Base-by-base conservation (phyloP, 2,113 vertebrate genomes). In the Tricholaema leucomelas region DNA sequence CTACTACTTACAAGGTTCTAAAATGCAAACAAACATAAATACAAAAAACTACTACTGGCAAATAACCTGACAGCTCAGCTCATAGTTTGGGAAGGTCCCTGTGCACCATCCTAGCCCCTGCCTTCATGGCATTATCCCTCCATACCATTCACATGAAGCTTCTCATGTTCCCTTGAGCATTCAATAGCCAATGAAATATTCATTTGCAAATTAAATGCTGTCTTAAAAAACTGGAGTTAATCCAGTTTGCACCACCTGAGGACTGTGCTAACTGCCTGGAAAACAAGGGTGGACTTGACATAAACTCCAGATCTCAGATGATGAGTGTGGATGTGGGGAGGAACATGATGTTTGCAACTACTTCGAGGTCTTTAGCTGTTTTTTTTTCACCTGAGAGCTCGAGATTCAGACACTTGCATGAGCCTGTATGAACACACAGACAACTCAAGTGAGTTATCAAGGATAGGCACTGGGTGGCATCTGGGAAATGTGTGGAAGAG, bases 191-290 rank as follows among this genome's bases (percentile, higher is more conserved):
- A 50, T 66, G 82, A 89, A 93, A 89, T 66, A 94, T 85, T 87
- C 14, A 73, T 74, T 77, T 93, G 64, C 15, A 89, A 91, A 90
- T 87, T 87, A 87, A 93, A 93, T 82, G 56, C 66, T 81, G 56
- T n/a, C 60, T 89, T 85, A 74, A 96, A 90, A 85, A 74, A 85
- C 21, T 81, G n/a, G 48, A 88, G 38, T 24, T 86, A 86, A 83
- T 90, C 65, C 76, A 92, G 46, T 71, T 56, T 42, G 77, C n/a
- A 67, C 17, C 79, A 91, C 87, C 82, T 78, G 69, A 92, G 38
- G 42, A 90, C 65, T 35, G 50, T 27, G 19, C 30, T 90, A 80
- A 74, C 31, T 64, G 31, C 54, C n/a, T 75, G 30, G 58, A 61
- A 94, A 94, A 72, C 5, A 7, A 21, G 23, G 9, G 18, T 78